Evolutionary conservation across 2,113 vertebrate species (phyloP).

Genomic region (Morphnarchus princeps): DNA sequence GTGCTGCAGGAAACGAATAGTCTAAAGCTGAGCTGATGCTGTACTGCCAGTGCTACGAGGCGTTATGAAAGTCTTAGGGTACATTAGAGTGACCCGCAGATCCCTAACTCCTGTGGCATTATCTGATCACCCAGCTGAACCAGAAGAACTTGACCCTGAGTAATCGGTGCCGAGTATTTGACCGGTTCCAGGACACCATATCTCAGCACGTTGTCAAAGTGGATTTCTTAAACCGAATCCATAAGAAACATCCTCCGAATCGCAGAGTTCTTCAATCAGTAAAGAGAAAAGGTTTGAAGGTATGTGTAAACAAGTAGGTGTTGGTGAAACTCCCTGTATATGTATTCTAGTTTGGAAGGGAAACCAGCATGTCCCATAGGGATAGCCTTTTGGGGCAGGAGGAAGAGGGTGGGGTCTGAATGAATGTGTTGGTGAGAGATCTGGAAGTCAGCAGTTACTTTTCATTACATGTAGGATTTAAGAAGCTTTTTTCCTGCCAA

Average conservation of each 20-base stretch:
- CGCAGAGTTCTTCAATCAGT: conserved; percentile 78
- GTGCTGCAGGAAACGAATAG: conserved; percentile 34
- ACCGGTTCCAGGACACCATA: conserved; percentile 96
- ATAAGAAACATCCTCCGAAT: conserved; percentile 89
- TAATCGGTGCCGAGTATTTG: conserved; percentile 96
- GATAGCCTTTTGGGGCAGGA: background rate
- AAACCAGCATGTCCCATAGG: background rate
- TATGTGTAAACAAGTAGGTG: conserved; percentile 32
- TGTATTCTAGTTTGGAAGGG: background rate
- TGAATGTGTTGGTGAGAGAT: background rate
- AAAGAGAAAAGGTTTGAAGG: conserved; percentile 90
- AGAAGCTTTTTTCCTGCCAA: background rate
- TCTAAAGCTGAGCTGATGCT: conserved; percentile 44
- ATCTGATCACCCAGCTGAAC: conserved; percentile 84
- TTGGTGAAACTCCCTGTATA: background rate
- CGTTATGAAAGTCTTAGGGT: conserved; percentile 29
- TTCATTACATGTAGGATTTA: background rate
- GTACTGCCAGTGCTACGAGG: conserved; percentile 13
- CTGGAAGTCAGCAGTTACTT: background rate
- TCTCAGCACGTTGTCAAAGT: conserved; percentile 96
- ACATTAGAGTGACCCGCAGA: conserved; percentile 4
- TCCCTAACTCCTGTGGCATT: conserved; percentile 38
- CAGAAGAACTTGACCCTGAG: conserved; percentile 94
- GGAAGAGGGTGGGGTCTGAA: background rate
- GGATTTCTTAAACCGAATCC: conserved; percentile 92